Evolutionary conservation across 2,113 vertebrate species (phyloP).

Genomic region (Puffinus mauretanicus): DNA sequence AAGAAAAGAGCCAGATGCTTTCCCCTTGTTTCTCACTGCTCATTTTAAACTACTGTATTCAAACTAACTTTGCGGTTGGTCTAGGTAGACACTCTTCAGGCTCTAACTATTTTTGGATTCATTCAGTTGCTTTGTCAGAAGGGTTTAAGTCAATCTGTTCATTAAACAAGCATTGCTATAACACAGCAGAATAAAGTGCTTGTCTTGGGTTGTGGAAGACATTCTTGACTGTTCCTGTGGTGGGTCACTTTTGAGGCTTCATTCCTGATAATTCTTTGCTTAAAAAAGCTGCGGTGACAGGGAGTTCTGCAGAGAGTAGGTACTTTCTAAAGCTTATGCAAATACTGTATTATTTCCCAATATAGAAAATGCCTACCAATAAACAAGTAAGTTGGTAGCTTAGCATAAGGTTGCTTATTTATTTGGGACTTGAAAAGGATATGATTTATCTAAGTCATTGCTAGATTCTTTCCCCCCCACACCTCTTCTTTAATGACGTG

Average conservation of each 20-base stretch:
- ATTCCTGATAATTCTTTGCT: background rate
- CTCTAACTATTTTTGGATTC: background rate
- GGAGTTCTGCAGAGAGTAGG: background rate
- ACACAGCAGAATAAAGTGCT: background rate
- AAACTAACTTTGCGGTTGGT: background rate
- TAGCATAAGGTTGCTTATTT: background rate
- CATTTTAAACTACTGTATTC: background rate
- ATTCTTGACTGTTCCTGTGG: background rate
- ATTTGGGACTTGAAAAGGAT: background rate
- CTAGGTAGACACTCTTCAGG: background rate
- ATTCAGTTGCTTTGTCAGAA: background rate
- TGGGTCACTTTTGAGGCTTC: background rate
- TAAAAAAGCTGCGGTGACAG: background rate
- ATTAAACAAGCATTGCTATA: background rate
- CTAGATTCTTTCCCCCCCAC: background rate
- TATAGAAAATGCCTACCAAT: background rate
- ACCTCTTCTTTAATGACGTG: background rate
- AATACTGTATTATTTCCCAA: background rate
- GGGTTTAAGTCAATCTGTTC: background rate
- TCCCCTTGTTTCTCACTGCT: background rate
- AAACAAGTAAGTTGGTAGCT: background rate
- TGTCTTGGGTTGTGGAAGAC: background rate
- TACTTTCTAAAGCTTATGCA: background rate
- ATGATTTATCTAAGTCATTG: background rate
- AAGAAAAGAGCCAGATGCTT: background rate